phyloP scores from a whole-genome alignment of 1,140 invertebrate species.

The Drosophila pseudoobscura region DNA sequence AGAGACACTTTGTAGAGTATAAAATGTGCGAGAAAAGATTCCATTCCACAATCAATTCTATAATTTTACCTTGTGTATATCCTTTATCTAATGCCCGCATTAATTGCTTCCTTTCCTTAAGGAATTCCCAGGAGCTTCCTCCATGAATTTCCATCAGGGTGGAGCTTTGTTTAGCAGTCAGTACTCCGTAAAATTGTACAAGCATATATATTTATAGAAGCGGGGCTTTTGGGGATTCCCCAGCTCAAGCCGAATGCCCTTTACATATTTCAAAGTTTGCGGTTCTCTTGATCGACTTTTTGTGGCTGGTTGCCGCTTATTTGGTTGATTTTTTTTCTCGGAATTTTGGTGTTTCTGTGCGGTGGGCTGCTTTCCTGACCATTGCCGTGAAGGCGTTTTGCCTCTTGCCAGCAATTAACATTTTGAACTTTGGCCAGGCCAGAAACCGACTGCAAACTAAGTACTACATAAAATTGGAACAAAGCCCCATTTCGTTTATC shows the following conservation, averaged over 20 bases:
- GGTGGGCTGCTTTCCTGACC: background rate
- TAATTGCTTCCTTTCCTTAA: no score
- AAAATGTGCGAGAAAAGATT: no score
- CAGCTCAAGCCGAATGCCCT: background rate
- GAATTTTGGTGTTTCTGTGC: no score
- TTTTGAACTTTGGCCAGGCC: slow-evolving; percentile 58
- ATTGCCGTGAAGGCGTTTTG: slow-evolving; percentile 44
- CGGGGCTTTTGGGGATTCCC: background rate
- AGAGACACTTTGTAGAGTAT: no score
- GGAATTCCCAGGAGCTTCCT: no score
- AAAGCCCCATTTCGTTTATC: slow-evolving; percentile 52
- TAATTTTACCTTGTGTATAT: no score
- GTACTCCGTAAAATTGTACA: no score
- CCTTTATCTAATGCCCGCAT: no score
- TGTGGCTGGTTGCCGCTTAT: background rate
- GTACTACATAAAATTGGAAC: slow-evolving; percentile 63
- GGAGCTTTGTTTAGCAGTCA: no score
- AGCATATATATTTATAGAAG: background rate
- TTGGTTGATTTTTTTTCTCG: slow-evolving; percentile 1
- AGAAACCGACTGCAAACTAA: slow-evolving; percentile 8
- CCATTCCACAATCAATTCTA: no score
- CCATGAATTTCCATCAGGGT: no score
- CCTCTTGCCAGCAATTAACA: slow-evolving; percentile 45
- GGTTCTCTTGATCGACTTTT: slow-evolving; percentile 10
- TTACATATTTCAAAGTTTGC: background rate